Base-by-base conservation (phyloP, 2,113 vertebrate species). In the Amphiprion ocellaris region DNA sequence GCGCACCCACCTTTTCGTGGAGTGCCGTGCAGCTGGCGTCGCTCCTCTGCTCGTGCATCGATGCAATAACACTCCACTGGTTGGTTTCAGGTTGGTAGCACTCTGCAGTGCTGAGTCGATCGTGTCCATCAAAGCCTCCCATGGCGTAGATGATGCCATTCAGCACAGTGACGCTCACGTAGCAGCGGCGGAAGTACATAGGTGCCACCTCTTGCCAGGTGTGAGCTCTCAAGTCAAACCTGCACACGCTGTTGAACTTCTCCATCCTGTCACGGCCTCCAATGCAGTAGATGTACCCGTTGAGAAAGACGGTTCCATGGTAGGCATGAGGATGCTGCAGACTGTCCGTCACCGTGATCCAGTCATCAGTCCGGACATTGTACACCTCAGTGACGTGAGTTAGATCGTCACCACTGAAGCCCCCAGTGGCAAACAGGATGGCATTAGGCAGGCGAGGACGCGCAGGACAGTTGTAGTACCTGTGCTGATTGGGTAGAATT, bases 1-100 rank as follows among this genome's bases (percentile, higher is more conserved):
- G 19, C 52, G 23, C 10, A 65, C 80, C 80, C 79, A 97, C 97
- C 95, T 95, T 97, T 30, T 82, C 92, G 0, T 94, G 74, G 28
- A 98, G 92, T 0, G 94, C 92, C 0, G 96, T 95, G 5, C 96
- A 80, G 12, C 81, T 86, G 30, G 89, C 87, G 0, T 87, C 72
- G 1, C 85, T 87, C 44, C 90, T 83, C 10, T 46, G 26, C 14
- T 71, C 69, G 0, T 82, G 44, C 89, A 92, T 92, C 0, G 63
- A 4, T 11, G 77, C 52, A 14, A 92, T 88, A 3, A 69, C 30
- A 23, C 2, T 82, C 90, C 90, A 90, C 50, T 89, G 89, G 80
- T 89, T 89, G 55, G 8, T 72, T 14, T 89, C 55, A 0, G 86
- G 82, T 2, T 2, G 50, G 58, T 87, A 90, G 69, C 59, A 52